Evolutionary conservation across 53 echinoderm and acorn worm species (phyloP), one percentile per base, ranked within the genome.

Genomic region (Paracentrotus lividus): DNA sequence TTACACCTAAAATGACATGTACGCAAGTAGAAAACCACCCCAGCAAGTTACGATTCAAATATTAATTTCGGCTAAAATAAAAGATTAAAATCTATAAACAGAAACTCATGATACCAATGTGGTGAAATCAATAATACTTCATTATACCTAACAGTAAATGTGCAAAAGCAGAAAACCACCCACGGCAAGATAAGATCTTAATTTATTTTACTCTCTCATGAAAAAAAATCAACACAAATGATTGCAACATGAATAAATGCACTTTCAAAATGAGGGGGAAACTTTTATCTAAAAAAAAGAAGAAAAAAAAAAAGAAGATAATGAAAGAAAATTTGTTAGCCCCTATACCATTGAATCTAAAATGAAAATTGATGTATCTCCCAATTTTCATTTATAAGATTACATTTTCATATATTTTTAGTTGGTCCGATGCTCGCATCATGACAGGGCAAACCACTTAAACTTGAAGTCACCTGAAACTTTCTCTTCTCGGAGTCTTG

Each of bases 391-490:
- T n/a, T n/a, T n/a, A n/a, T n/a, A n/a, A n/a, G n/a, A n/a, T n/a
- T n/a, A n/a, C n/a, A n/a, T n/a, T n/a, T n/a, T 57, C 3, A 57
- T 57, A 14, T 14, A 20, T 51, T 51, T 51, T 51, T 57, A 20
- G 18, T 20, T 20, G 21, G 12, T 51, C 24, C 21, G 5, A 24
- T 59, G 59, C 51, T 29, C 31, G 64, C 8, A 64, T 9, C 26
- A 13, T 20, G 42, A 27, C n/a, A 45, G 81, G 26, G 47, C 12
- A 81, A 8, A 47, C 45, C 81, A 81, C 81, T 47, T 81, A 44
- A 81, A 81, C 47, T 45, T 81, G 81, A 81, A 47, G 47, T 81
- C 49, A 81, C 47, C 72, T 26, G 81, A 81, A 45, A 45, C 47
- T 81, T 81, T 47, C 81, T 24, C 81, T 26, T n/a, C 81, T 81